phyloP scores from a whole-genome alignment of 2,113 vertebrate genomes.

The Salvelinus sp. region DNA sequence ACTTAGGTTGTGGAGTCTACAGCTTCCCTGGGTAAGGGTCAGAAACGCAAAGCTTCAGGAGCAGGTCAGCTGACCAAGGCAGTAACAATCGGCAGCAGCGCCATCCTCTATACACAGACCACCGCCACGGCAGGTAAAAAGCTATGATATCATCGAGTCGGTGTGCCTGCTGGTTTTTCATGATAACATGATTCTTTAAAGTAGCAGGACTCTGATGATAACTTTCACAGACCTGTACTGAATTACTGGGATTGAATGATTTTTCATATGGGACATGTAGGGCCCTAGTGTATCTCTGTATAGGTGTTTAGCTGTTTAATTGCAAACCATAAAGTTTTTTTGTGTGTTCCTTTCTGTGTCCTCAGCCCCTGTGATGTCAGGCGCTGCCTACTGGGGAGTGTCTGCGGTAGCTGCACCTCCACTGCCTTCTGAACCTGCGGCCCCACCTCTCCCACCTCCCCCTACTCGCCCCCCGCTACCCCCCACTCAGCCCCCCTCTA shows the following conservation, averaged over 20 bases:
- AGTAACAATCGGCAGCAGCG: constrained; percentile 90
- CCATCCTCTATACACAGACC: constrained; percentile 89
- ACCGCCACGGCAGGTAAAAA: constrained; percentile 73
- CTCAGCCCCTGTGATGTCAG: constrained; percentile 66
- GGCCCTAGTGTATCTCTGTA: too few relatives aligned
- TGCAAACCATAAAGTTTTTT: background rate
- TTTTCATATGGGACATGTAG: too few relatives aligned
- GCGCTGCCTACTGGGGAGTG: constrained; percentile 76
- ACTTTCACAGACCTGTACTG: too few relatives aligned
- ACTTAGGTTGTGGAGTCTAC: constrained; percentile 62
- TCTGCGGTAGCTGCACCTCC: constrained; percentile 62
- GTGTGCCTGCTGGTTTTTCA: background rate
- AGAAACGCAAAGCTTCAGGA: constrained; percentile 84
- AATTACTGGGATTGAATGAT: too few relatives aligned
- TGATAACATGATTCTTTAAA: too few relatives aligned
- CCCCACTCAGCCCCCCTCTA: constrained; percentile 56
- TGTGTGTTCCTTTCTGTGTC: constrained; percentile 16
- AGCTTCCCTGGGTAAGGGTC: constrained; percentile 67
- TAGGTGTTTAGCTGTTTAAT: too few relatives aligned
- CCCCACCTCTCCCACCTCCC: constrained; percentile 55
- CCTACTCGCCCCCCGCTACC: constrained; percentile 70
- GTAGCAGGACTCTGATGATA: too few relatives aligned
- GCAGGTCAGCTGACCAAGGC: constrained; percentile 76
- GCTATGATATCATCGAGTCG: background rate
- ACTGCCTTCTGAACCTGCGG: constrained; percentile 73